Percentiles rank a stretch among this genome's conserved stretches.
Evolutionary conservation across 2,888 invertebrate species (phyloP).

Genomic region (Meliscaeva auricollis): DNA sequence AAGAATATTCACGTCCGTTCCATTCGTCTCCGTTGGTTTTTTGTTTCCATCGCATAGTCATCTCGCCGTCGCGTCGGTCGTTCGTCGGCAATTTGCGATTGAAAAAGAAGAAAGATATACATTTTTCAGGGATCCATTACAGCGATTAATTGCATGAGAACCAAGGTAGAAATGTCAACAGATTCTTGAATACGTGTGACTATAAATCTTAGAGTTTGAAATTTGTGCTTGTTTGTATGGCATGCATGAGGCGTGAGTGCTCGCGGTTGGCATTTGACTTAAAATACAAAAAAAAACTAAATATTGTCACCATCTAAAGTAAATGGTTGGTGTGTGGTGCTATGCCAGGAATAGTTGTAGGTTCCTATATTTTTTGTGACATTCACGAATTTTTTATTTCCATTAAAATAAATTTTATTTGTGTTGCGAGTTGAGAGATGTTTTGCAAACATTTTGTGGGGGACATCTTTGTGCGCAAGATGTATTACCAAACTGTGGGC

Average conservation of each 20-base stretch:
- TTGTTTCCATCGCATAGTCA: background rate
- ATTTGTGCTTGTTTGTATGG: slow-evolving; percentile 47
- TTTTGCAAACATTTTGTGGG: slow-evolving; percentile 41
- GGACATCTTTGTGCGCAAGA: slow-evolving; percentile 54
- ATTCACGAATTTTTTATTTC: slow-evolving; percentile 72
- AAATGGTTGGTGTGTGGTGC: slow-evolving; percentile 5
- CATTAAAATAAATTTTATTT: slow-evolving; percentile 70
- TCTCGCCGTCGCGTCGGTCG: background rate
- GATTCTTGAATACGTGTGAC: slow-evolving; percentile 70
- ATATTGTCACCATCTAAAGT: slow-evolving; percentile 41
- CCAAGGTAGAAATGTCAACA: slow-evolving; percentile 70
- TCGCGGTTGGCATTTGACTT: slow-evolving; percentile 49
- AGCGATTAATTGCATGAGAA: slow-evolving; percentile 75
- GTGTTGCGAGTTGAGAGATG: slow-evolving; percentile 29
- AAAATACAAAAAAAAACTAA: slow-evolving; percentile 6
- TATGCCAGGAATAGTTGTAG: background rate
- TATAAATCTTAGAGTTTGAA: slow-evolving; percentile 66
- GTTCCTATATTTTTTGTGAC: slow-evolving; percentile 39
- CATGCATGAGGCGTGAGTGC: slow-evolving; percentile 61
- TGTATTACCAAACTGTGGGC: slow-evolving; percentile 54
- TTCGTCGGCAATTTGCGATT: slow-evolving; percentile 61
- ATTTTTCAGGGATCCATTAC: slow-evolving; percentile 70
- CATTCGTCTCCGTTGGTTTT: background rate
- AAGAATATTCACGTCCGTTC: background rate
- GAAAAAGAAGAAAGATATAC: slow-evolving; percentile 50